phyloP scores from a whole-genome alignment of 1,140 invertebrate species.

The Forficula auricularia region DNA sequence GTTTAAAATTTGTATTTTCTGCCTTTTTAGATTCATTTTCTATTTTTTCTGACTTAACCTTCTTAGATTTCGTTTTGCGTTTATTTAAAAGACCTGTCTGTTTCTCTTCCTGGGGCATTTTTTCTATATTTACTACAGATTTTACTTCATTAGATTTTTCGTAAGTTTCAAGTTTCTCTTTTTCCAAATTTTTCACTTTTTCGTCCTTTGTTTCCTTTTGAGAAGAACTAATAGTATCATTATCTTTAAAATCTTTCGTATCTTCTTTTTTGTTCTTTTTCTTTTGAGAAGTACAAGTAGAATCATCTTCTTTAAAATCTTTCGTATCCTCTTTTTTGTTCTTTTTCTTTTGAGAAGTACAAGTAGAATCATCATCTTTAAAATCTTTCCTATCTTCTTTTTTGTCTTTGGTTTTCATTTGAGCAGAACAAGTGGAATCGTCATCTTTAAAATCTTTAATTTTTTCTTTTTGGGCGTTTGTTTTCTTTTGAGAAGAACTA shows the following conservation, averaged over 20 bases:
- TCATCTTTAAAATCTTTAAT: no score
- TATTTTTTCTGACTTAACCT: slow-evolving; percentile 10
- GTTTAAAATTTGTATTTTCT: no score
- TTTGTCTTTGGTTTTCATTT: slow-evolving; percentile 26
- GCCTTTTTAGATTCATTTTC: slow-evolving; percentile 9
- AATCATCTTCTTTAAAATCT: slow-evolving; percentile 24
- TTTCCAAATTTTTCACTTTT: slow-evolving; percentile 6
- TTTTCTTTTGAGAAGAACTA: no score
- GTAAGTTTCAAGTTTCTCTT: slow-evolving; percentile 5
- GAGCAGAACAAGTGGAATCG: no score
- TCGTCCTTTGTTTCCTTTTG: slow-evolving; percentile 21
- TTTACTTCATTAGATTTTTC: slow-evolving; percentile 4
- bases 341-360: slow-evolving; percentile 21
- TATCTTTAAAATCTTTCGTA: slow-evolving; percentile 38
- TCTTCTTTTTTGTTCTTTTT: slow-evolving; percentile 34
- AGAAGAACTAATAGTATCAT: slow-evolving; percentile 30
- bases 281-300: slow-evolving; percentile 6
- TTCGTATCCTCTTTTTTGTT: slow-evolving; percentile 30
- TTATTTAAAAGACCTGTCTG: no score
- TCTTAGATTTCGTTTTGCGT: slow-evolving; percentile 25
- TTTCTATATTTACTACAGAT: no score
- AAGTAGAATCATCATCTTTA: slow-evolving; percentile 10
- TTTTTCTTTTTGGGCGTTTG: no score
- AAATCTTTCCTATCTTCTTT: slow-evolving; percentile 26
- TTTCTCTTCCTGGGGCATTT: no score